Base-by-base conservation (phyloP, 2,113 vertebrate species). In the Dolichallabes microphthalmus region DNA sequence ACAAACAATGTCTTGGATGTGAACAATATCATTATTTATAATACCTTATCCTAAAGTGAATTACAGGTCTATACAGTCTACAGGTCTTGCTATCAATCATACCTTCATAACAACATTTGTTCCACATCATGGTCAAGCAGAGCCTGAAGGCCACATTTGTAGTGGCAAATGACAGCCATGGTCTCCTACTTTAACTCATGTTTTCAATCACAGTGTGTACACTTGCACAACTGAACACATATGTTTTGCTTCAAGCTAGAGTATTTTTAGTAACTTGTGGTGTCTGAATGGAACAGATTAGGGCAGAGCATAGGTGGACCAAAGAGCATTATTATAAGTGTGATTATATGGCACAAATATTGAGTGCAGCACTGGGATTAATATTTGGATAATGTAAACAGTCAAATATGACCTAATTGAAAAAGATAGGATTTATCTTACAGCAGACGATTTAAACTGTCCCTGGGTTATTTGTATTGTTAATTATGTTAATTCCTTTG, bases 261-360 rank as follows among this genome's bases (percentile, higher is more conserved):
- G 57, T 90, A 90, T 90, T 90, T 90, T 88, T 90, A 90, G 89
- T 60, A 86, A 83, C 85, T 78, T 45, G 68, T 60, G 68, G 79
- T 74, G 82, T 85, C 61, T 84, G 66, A 82, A 86, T 86, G 78
- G 82, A 86, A 78, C 82, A 71, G 78, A 86, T 71, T 22, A 50
- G 64, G 88, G 78, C 74, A 82, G 85, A 74, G 75, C 78, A 61
- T 17, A 80, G 39, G 79, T 80, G 55, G 58, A 79, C 81, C 73
- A 66, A 53, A 63, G 74, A 68, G 35, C 84, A 88, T 87, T 75
- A 80, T 79, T 63, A 81, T 27, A 87, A 83, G 71, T 80, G 85
- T 83, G 87, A 85, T 83, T 81, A 85, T 73, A 82, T 30, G 80
- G 83, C 75, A 85, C 66, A 58, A 19, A 76, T 55, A 35, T 73